phyloP scores from a whole-genome alignment of 2,888 invertebrate species.

The Ramazzottius varieornatus region DNA sequence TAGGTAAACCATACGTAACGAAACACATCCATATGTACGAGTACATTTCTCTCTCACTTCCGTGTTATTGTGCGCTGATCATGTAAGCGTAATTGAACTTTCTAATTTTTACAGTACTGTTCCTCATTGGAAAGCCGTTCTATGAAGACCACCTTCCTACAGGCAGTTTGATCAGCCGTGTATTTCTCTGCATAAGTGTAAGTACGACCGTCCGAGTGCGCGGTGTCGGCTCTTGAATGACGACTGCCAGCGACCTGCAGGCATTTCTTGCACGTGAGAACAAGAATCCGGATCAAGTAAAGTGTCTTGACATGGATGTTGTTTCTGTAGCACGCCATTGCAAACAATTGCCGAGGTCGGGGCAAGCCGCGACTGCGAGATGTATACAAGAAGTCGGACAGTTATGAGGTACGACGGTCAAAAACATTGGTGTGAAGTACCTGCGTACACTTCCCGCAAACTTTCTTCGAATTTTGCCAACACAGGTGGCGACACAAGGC shows the following conservation, averaged over 20 bases:
- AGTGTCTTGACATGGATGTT: not conserved
- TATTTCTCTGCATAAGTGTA: constrained; percentile 33
- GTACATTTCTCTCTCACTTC: too few species aligned
- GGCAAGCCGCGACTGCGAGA: not conserved
- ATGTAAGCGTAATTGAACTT: too few species aligned
- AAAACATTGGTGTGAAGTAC: too few species aligned
- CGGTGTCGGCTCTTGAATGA: too few species aligned
- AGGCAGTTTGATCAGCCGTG: constrained; percentile 54
- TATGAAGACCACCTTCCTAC: constrained; percentile 50
- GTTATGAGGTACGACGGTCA: not conserved
- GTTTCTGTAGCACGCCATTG: not conserved
- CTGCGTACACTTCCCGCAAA: too few species aligned
- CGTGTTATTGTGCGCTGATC: not conserved
- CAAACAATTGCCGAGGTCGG: not conserved
- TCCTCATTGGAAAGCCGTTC: constrained; percentile 43
- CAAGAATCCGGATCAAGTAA: too few species aligned
- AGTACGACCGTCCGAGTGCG: not conserved
- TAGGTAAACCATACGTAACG: constrained; percentile 30
- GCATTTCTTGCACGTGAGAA: too few species aligned
- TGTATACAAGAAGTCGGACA: not conserved
- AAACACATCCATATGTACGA: not conserved
- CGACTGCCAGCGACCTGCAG: too few species aligned
- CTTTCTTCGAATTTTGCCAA: not conserved
- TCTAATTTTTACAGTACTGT: constrained; percentile 51
- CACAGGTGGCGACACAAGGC: too few species aligned